Percentiles rank a stretch among this genome's conserved stretches.
These are phyloP conservation scores for Bos javanicus DNA, from an alignment of 2,113 vertebrate species.

Conservation along the genomic window DNA sequence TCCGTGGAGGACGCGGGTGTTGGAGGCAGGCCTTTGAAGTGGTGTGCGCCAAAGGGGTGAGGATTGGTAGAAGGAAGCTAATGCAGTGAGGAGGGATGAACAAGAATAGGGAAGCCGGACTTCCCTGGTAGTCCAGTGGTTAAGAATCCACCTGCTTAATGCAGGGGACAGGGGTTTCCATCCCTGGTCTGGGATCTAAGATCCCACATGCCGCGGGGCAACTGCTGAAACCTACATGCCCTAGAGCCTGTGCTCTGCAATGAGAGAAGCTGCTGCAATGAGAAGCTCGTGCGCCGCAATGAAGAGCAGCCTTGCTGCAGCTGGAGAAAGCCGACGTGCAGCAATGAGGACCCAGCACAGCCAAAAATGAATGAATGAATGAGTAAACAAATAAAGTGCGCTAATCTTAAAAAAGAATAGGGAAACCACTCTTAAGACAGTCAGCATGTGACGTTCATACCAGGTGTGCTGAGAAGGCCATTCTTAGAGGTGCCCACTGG, in stretches of 20 bases:
- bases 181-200: not conserved
- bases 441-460: rapidly evolving
- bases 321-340: not conserved
- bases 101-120: not conserved
- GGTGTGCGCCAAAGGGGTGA: not conserved
- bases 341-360: not conserved
- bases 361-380: not conserved
- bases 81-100: not conserved
- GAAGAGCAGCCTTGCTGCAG: not conserved
- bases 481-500: not conserved
- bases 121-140: not conserved
- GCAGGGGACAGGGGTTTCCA: not conserved
- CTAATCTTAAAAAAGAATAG: not conserved
- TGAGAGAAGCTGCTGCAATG: not conserved
- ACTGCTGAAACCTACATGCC: not conserved
- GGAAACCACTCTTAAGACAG: not conserved
- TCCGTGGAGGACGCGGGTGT: not conserved
- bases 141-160: not conserved
- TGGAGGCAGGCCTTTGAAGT: not conserved
- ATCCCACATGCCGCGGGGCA: not conserved
- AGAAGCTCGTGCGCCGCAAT: not conserved
- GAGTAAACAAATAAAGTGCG: not conserved
- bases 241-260: not conserved
- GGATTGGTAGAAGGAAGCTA: not conserved
- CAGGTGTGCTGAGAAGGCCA: not conserved